A percentile compares a stretch with the other conserved stretches of the same genome.
These are phyloP conservation scores for Enteromius mattozi DNA, from an alignment of 2,797 vertebrate species.

Conservation along the genomic window DNA sequence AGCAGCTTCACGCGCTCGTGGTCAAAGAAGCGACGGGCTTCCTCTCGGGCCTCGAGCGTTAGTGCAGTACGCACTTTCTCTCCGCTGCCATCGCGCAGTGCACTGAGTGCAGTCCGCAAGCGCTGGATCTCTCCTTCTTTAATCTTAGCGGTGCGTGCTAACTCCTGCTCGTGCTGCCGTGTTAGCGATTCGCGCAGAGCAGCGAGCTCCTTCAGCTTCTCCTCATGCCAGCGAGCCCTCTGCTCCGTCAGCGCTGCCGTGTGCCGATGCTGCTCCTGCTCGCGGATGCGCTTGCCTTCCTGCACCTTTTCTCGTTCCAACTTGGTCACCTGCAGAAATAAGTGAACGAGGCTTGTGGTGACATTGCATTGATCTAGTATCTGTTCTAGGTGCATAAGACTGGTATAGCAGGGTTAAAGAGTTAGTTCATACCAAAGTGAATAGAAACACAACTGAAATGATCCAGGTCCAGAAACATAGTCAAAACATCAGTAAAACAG, in stretches of 20 bases:
- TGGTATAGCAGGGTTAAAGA: not conserved
- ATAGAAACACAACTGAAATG: no score
- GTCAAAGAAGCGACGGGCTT: slow-evolving; percentile 96
- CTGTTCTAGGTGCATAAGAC: not conserved
- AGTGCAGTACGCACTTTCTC: slow-evolving; percentile 94
- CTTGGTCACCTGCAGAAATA: slow-evolving; percentile 84
- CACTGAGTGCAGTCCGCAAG: slow-evolving; percentile 88
- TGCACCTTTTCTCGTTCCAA: slow-evolving; percentile 97
- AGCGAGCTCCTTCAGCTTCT: slow-evolving; percentile 96
- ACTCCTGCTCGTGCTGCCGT: slow-evolving; percentile 94
- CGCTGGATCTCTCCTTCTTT: slow-evolving; percentile 95
- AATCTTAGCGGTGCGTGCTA: slow-evolving; percentile 91
- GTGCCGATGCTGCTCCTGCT: slow-evolving; percentile 97
- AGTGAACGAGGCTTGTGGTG: not conserved
- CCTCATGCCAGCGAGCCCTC: slow-evolving; percentile 95
- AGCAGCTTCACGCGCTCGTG: slow-evolving; percentile 94
- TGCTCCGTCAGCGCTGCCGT: slow-evolving; percentile 93
- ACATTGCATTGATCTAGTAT: not conserved
- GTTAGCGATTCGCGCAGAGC: slow-evolving; percentile 91
- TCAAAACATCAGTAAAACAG: no score
- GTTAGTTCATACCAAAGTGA: no score
- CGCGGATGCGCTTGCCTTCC: slow-evolving; percentile 92
- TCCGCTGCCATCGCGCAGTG: slow-evolving; percentile 91
- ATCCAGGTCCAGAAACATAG: no score
- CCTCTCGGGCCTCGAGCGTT: slow-evolving; percentile 93